Evolutionary conservation across 2,113 vertebrate genomes (phyloP).

Genomic region (Cavia porcellus): DNA sequence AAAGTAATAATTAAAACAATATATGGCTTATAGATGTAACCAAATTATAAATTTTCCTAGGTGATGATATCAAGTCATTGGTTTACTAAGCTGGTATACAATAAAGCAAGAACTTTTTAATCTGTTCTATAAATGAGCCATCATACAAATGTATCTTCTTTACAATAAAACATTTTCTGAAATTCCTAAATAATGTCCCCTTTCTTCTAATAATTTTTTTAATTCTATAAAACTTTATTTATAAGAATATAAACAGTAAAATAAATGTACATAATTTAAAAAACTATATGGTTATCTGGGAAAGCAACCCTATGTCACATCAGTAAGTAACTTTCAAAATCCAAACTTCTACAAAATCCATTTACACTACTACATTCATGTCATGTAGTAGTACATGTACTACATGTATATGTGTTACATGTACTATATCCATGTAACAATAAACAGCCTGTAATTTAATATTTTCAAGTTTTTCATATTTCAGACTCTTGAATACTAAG

Average conservation of each 20-base stretch:
- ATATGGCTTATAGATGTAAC: background rate
- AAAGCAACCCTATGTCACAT: background rate
- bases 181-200: background rate
- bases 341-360: background rate
- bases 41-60: constrained; percentile 31
- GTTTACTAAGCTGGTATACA: background rate
- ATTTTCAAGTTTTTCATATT: constrained; percentile 48
- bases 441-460: background rate
- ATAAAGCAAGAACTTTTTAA: constrained; percentile 39
- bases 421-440: background rate
- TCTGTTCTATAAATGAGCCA: background rate
- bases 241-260: constrained; percentile 18
- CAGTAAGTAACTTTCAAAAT: background rate
- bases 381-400: background rate
- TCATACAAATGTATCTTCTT: constrained; percentile 11
- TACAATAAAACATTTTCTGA: constrained; percentile 39
- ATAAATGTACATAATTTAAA: background rate
- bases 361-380: background rate
- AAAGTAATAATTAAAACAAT: constrained; percentile 11
- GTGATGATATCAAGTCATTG: background rate
- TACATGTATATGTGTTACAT: too few species aligned
- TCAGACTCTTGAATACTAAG: background rate
- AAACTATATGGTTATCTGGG: background rate
- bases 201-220: constrained; percentile 25
- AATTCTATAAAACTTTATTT: background rate